A percentile compares a stretch with the other conserved stretches of the same genome.
phyloP scores from a whole-genome alignment of 2,888 invertebrate genomes.

The Lordiphosa fenestrarum region DNA sequence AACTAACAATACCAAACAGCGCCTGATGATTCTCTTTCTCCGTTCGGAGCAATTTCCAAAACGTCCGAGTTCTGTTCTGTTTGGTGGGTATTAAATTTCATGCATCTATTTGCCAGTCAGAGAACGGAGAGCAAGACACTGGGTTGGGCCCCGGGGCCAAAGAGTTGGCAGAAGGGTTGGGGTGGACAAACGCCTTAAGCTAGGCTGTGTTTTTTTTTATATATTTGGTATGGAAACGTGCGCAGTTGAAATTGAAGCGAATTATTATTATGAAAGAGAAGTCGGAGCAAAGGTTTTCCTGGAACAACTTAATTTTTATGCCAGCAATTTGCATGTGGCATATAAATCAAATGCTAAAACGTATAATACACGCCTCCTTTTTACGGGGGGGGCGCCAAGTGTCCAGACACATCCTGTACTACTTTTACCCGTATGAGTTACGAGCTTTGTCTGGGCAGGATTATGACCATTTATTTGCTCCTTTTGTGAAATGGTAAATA shows the following conservation, averaged over 20 bases:
- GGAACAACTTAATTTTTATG: slow-evolving; percentile 63
- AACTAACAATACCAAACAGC: slow-evolving; percentile 43
- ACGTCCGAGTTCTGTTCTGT: too few relatives aligned
- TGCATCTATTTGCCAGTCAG: slow-evolving; percentile 48
- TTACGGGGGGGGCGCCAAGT: too few relatives aligned
- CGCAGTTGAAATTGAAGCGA: slow-evolving; percentile 68
- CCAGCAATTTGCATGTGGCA: slow-evolving; percentile 68
- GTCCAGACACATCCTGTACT: slow-evolving; percentile 31
- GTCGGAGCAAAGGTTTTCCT: slow-evolving; percentile 57
- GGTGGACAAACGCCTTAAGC: slow-evolving; percentile 26
- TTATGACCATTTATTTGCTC: slow-evolving; percentile 72
- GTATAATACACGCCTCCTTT: slow-evolving; percentile 48
- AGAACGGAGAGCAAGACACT: slow-evolving; percentile 16
- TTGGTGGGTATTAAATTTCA: slow-evolving; percentile 61
- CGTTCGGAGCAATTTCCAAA: slow-evolving; percentile 26
- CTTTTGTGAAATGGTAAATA: slow-evolving; percentile 29
- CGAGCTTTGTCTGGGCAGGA: slow-evolving; percentile 35
- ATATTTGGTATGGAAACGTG: slow-evolving; percentile 50
- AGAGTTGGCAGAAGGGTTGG: slow-evolving; percentile 39
- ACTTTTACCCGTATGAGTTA: slow-evolving; percentile 6
- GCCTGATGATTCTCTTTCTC: slow-evolving; percentile 1
- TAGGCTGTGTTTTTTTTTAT: slow-evolving; percentile 23
- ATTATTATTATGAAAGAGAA: slow-evolving; percentile 63
- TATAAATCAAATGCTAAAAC: slow-evolving; percentile 70
- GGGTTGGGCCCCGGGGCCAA: slow-evolving; percentile 36